Evolutionary conservation across 1,140 invertebrate species (phyloP).

Genomic region (Drosophila ficusphila): DNA sequence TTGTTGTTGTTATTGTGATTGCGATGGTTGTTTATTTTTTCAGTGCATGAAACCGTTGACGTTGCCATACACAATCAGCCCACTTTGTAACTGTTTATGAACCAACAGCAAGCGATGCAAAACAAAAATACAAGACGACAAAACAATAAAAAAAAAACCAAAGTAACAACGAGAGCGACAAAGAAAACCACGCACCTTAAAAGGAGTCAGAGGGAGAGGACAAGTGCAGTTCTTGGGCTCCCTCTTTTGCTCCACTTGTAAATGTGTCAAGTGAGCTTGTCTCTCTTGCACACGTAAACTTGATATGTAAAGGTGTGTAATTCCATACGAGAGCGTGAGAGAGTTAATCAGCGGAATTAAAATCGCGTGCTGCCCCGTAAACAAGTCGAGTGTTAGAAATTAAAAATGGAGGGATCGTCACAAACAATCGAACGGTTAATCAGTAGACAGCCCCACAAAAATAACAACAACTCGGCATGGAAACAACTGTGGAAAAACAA

Average conservation of each 20-base stretch:
- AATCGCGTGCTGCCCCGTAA: slow-evolving; percentile 59
- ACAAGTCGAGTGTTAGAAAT: slow-evolving; percentile 36
- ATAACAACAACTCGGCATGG: slow-evolving; percentile 45
- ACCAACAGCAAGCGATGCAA: slow-evolving; percentile 63
- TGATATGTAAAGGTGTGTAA: neutral
- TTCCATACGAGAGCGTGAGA: slow-evolving; percentile 45
- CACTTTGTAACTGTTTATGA: slow-evolving; percentile 71
- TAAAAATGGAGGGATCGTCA: slow-evolving; percentile 36
- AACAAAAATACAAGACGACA: slow-evolving; percentile 55
- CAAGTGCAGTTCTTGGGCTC: slow-evolving; percentile 42
- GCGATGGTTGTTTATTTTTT: slow-evolving; percentile 62
- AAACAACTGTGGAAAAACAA: slow-evolving; percentile 66
- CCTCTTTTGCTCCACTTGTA: slow-evolving; percentile 42
- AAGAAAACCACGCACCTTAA: slow-evolving; percentile 47
- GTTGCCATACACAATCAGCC: slow-evolving; percentile 64
- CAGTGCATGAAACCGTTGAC: slow-evolving; percentile 71
- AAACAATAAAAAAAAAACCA: slow-evolving; percentile 25
- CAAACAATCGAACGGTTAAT: slow-evolving; percentile 58
- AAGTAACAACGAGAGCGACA: slow-evolving; percentile 36
- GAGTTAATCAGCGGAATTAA: slow-evolving; percentile 44
- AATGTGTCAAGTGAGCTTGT: slow-evolving; percentile 57
- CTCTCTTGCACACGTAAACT: neutral
- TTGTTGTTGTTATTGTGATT: slow-evolving; percentile 39
- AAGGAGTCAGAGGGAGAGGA: slow-evolving; percentile 8
- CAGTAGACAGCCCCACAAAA: slow-evolving; percentile 39